These are phyloP conservation scores for Hydra vulgaris DNA, from an alignment of 30 jellyfish, hydroid and myxozoan species.

Conservation along the genomic window DNA sequence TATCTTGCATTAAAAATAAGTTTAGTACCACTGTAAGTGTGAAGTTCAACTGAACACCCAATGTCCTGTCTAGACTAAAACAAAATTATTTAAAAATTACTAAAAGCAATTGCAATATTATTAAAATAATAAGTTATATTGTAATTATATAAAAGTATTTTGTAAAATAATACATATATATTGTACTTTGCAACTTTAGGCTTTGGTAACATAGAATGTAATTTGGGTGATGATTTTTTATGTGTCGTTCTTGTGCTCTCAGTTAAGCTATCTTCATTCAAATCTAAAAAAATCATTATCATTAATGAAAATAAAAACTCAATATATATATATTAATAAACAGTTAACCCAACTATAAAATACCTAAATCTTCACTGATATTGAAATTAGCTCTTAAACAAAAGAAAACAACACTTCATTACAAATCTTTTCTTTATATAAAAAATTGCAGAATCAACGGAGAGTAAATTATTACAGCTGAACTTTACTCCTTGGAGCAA, in stretches of 20 bases:
- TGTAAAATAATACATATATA: no score
- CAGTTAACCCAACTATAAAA: no score
- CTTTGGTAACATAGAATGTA: neutral
- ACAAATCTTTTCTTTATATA: neutral
- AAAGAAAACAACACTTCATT: neutral
- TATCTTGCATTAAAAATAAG: neutral
- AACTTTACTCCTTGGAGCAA: slow-evolving; percentile 45
- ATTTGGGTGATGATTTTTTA: neutral
- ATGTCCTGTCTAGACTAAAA: slow-evolving; percentile 14
- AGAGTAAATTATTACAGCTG: neutral
- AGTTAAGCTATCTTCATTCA: neutral
- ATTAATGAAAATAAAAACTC: neutral
- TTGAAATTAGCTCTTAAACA: neutral
- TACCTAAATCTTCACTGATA: neutral
- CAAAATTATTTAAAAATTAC: no score
- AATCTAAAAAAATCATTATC: neutral
- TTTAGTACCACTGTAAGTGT: slow-evolving; percentile 7
- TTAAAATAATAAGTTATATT: no score
- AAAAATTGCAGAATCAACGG: no score
- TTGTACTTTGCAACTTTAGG: neutral
- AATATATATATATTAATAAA: no score
- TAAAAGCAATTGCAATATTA: no score
- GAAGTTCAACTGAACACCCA: slow-evolving; percentile 23
- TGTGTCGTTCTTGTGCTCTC: neutral
- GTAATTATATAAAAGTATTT: no score